Percentiles rank a stretch among this genome's conserved stretches.
Conservation (phyloP, 2,113 vertebrate species). For the Phyllostomus discolor region DNA sequence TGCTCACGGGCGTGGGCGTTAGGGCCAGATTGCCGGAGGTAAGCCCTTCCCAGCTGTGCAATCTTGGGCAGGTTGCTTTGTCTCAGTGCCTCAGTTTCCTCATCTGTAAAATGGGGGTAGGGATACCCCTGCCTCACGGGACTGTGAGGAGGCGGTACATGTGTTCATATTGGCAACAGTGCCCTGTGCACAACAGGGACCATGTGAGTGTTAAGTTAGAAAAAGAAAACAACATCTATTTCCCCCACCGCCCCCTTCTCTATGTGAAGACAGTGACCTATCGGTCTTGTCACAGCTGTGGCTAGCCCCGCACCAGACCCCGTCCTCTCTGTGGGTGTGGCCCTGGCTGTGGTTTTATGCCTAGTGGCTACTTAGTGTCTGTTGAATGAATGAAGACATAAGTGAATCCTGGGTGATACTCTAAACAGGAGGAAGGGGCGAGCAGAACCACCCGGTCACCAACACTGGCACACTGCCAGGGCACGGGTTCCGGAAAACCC, state of each 20-base stretch:
- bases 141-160: not conserved
- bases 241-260: not conserved
- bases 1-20: not conserved
- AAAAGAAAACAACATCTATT: not conserved
- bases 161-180: not conserved
- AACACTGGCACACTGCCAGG: not conserved
- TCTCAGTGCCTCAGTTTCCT: not conserved
- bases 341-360: not conserved
- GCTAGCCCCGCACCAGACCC: not conserved
- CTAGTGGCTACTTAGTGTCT: not conserved
- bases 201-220: not conserved
- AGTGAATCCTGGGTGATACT: not conserved
- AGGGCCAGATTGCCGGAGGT: not conserved
- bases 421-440: not conserved
- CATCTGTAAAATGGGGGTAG: not conserved
- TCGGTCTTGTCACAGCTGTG: not conserved
- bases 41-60: not conserved
- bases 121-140: not conserved
- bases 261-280: not conserved
- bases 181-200: not conserved
- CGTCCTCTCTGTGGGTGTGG: fast-evolving
- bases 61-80: not conserved
- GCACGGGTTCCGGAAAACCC: not conserved
- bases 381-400: not conserved
- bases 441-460: not conserved